Evolutionary conservation across 2,113 vertebrate species (phyloP).

Genomic region (Machaerirhynchus nigripectus): DNA sequence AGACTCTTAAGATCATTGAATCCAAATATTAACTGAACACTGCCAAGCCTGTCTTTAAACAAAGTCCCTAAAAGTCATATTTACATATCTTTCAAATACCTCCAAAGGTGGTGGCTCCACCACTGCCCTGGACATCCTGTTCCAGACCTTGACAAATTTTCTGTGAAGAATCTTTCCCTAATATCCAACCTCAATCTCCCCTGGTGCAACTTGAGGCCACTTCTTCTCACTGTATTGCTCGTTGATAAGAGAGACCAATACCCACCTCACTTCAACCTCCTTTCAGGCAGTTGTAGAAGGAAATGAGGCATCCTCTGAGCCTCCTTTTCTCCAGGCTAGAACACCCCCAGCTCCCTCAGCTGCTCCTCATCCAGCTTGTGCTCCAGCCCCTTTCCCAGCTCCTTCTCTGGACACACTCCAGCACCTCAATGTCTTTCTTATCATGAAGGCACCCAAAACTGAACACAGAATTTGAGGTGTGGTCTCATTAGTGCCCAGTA

Average conservation of each 20-base stretch:
- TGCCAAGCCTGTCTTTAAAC: rapidly evolving
- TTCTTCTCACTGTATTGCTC: rapidly evolving
- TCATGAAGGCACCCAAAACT: rapidly evolving
- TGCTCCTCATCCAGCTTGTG: neutral
- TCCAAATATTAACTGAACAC: rapidly evolving
- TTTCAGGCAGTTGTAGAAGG: neutral
- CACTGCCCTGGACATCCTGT: neutral
- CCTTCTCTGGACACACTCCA: neutral
- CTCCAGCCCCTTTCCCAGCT: neutral
- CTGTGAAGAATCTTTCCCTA: neutral
- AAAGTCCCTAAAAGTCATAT: too few species aligned
- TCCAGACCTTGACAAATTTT: neutral
- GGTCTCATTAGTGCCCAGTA: rapidly evolving
- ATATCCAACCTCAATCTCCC: neutral
- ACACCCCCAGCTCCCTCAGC: neutral
- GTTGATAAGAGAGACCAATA: rapidly evolving
- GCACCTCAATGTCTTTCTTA: neutral
- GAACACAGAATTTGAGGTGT: rapidly evolving
- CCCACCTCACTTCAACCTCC: too few species aligned
- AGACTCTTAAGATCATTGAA: neutral
- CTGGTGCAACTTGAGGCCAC: neutral
- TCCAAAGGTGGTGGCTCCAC: neutral
- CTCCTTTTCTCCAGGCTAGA: neutral
- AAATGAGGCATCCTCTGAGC: neutral
- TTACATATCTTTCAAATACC: neutral